Conservation (phyloP, 2,113 vertebrate genomes). For the Semicossyphus pulcher region DNA sequence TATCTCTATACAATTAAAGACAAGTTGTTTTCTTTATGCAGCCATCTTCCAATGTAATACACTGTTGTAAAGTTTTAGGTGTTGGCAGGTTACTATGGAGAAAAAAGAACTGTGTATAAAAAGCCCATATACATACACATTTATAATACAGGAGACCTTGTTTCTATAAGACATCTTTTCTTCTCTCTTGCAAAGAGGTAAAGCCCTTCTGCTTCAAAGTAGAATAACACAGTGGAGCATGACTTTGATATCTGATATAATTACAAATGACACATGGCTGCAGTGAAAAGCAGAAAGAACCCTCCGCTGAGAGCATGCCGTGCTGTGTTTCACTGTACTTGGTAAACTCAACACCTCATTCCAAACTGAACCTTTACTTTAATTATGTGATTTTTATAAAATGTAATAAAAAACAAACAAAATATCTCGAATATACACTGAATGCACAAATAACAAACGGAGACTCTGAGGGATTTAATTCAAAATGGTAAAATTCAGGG, state of each 20-base stretch:
- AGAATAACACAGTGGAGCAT: constrained; percentile 1
- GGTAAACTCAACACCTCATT: background rate
- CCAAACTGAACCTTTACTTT: background rate
- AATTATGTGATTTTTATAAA: background rate
- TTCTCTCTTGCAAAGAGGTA: background rate
- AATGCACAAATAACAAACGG: background rate
- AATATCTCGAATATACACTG: background rate
- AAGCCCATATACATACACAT: background rate
- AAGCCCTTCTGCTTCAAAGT: background rate
- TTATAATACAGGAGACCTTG: background rate
- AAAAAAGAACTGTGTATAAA: background rate
- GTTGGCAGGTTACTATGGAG: background rate
- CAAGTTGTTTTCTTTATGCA: too few relatives aligned
- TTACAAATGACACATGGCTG: constrained; percentile 9
- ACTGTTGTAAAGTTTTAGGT: too few relatives aligned
- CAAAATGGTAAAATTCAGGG: constrained; percentile 1
- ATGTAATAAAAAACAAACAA: background rate
- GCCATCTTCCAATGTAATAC: too few relatives aligned
- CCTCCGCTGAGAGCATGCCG: background rate
- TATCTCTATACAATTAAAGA: too few relatives aligned
- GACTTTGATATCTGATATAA: constrained; percentile 15
- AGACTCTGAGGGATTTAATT: constrained; percentile 2
- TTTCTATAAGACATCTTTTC: background rate
- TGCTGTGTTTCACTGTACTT: background rate
- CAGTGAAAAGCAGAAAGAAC: background rate